Evolutionary conservation across 1,140 invertebrate species (phyloP).

Genomic region (Drosophila melanica): DNA sequence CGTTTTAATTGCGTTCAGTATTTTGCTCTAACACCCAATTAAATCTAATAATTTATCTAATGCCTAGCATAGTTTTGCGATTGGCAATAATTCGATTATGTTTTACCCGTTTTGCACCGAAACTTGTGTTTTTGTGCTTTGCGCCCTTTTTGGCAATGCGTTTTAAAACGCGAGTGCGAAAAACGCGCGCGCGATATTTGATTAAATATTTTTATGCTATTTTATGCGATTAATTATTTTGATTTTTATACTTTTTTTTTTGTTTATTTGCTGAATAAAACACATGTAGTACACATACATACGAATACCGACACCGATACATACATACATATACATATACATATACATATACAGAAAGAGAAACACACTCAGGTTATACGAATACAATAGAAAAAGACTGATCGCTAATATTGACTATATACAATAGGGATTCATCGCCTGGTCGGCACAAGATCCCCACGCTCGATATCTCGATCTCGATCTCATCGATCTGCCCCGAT

Average conservation of each 20-base stretch:
- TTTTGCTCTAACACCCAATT: conserved; percentile 49
- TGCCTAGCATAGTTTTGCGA: conserved; percentile 61
- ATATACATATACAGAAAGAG: conserved; percentile 10
- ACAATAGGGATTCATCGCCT: conserved; percentile 56
- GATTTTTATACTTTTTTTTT: conserved; percentile 18
- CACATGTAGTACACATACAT: conserved; percentile 36
- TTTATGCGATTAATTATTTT: conserved; percentile 28
- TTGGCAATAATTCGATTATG: conserved; percentile 64
- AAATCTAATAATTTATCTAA: conserved; percentile 70
- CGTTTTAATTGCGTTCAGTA: conserved; percentile 18
- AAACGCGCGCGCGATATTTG: conserved; percentile 38
- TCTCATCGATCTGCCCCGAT: conserved; percentile 31
- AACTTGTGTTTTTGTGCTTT: conserved; percentile 68
- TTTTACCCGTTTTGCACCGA: conserved; percentile 83
- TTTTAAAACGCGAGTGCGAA: conserved; percentile 34
- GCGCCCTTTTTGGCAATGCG: too few species aligned
- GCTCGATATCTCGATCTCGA: conserved; percentile 47
- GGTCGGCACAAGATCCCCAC: conserved; percentile 63
- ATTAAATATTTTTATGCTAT: conserved; percentile 22
- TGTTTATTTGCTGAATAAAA: conserved; percentile 34
- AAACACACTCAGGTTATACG: conserved; percentile 22
- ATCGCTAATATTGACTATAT: conserved; percentile 58
- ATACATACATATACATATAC: conserved; percentile 19
- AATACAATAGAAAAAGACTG: conserved; percentile 50
- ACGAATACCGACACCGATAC: conserved; percentile 13